Evolutionary conservation across 2,797 vertebrate species (phyloP).

Genomic region (Phalanger gymnotis): DNA sequence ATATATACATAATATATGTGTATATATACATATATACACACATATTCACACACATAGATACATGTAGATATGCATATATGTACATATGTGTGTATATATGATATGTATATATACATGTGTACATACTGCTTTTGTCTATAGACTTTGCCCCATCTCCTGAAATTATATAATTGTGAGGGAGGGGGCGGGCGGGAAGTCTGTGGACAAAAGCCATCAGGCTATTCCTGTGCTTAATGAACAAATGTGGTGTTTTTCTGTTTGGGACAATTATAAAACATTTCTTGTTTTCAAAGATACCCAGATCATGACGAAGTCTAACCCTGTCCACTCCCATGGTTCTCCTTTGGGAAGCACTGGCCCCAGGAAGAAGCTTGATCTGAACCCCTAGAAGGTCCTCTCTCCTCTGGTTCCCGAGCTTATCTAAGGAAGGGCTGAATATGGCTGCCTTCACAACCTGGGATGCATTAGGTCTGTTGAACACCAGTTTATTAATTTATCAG

Average conservation of each 20-base stretch:
- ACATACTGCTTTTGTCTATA: background rate
- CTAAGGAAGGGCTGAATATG: background rate
- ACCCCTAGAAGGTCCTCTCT: background rate
- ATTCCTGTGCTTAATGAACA: conserved; percentile 69
- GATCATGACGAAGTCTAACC: conserved; percentile 61
- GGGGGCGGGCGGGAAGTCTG: conserved; percentile 65
- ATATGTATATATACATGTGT: background rate
- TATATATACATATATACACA: background rate
- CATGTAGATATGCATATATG: background rate
- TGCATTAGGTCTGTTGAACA: background rate
- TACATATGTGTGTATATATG: background rate
- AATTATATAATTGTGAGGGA: background rate
- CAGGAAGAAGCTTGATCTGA: background rate
- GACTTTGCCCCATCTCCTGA: background rate
- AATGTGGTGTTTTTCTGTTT: conserved; percentile 71
- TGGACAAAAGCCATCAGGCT: conserved; percentile 47
- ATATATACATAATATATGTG: background rate
- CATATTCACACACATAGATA: background rate
- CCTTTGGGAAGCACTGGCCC: background rate
- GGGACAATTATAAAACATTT: conserved; percentile 63
- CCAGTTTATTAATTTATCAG: background rate
- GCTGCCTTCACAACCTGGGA: background rate
- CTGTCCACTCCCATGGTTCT: conserved; percentile 28
- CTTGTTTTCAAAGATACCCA: conserved; percentile 68
- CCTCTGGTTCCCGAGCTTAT: background rate